Conservation (phyloP, 1,140 invertebrate species). For the Drosophila elegans region DNA sequence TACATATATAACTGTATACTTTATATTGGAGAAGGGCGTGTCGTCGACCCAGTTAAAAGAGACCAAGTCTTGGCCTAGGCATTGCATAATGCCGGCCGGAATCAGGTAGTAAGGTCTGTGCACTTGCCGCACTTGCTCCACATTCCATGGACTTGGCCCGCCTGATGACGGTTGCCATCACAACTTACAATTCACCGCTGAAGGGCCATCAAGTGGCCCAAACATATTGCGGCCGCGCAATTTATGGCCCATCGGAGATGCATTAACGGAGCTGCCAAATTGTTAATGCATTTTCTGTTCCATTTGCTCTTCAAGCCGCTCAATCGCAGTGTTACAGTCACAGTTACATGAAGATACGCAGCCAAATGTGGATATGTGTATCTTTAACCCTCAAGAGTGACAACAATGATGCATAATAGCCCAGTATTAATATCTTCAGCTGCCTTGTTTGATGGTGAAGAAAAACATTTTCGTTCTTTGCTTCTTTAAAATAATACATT, state of each 20-base stretch:
- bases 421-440: background rate
- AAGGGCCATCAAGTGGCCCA: slow-evolving; percentile 74
- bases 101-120: slow-evolving; percentile 44
- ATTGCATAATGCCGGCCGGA: slow-evolving; percentile 62
- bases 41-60: slow-evolving; percentile 50
- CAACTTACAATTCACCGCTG: slow-evolving; percentile 40
- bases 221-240: slow-evolving; percentile 55
- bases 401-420: slow-evolving; percentile 19
- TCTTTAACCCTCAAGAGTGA: slow-evolving; percentile 11
- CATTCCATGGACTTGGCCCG: slow-evolving; percentile 18
- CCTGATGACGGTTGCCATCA: slow-evolving; percentile 4
- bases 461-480: no score
- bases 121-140: slow-evolving; percentile 71
- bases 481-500: no score
- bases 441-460: no score
- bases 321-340: slow-evolving; percentile 2
- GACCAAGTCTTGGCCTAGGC: slow-evolving; percentile 34
- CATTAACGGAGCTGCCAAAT: slow-evolving; percentile 70
- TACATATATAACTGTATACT: background rate
- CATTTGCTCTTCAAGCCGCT: slow-evolving; percentile 40
- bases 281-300: slow-evolving; percentile 72
- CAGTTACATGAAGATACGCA: slow-evolving; percentile 10
- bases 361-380: background rate
- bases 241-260: slow-evolving; percentile 78
- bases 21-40: slow-evolving; percentile 52